Percentiles rank a stretch among this genome's conserved stretches.
Evolutionary conservation across 2,113 vertebrate species (phyloP).

Genomic region (Tympanuchus pallidicinctus): DNA sequence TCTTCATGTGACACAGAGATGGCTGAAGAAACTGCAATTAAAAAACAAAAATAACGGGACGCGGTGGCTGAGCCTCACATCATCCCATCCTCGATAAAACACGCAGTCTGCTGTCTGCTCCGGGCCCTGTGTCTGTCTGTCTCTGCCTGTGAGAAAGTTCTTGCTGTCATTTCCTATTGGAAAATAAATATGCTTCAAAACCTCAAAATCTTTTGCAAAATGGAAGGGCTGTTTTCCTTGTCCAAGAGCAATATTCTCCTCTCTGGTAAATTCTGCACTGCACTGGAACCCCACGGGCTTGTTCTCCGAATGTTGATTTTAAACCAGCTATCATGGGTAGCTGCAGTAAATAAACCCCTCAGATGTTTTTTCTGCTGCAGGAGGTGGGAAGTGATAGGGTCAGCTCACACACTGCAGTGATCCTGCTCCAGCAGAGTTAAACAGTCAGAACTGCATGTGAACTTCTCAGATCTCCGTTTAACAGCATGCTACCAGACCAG

Average conservation of each 20-base stretch:
- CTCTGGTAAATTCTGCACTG: conserved; percentile 9
- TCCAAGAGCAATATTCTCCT: conserved; percentile 57
- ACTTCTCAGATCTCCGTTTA: conserved; percentile 18
- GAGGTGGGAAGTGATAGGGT: conserved; percentile 17
- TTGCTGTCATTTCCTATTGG: background rate
- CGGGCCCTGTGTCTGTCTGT: background rate
- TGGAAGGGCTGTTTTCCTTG: conserved; percentile 17
- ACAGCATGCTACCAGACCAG: background rate
- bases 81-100: background rate
- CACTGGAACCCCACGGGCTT: conserved; percentile 39
- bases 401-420: conserved; percentile 9
- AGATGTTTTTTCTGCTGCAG: background rate
- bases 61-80: background rate
- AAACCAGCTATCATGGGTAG: conserved; percentile 52
- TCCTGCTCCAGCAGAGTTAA: conserved; percentile 31
- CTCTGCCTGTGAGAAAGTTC: background rate
- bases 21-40: conserved; percentile 1
- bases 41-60: conserved; percentile 13
- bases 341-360: conserved; percentile 41
- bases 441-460: background rate
- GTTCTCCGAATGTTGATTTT: conserved; percentile 43
- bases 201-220: conserved; percentile 32
- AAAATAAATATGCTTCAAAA: conserved; percentile 64
- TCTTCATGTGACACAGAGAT: background rate
- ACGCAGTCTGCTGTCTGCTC: background rate